Evolutionary conservation across 2,113 vertebrate species (phyloP).

Genomic region (Willisornis vidua): DNA sequence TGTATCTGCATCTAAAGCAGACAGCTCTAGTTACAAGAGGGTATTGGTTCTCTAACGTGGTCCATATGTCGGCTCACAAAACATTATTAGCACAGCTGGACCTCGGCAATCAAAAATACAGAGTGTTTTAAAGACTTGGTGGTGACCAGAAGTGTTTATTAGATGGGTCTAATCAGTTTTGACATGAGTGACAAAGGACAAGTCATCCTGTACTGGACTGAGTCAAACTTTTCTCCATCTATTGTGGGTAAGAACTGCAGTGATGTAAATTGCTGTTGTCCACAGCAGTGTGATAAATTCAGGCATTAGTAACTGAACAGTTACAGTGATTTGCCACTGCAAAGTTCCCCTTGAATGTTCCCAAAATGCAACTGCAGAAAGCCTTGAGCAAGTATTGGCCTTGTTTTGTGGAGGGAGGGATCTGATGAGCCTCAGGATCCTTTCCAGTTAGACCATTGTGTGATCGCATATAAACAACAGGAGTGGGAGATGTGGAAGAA

Average conservation of each 20-base stretch:
- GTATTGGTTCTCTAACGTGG: neutral
- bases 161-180: neutral
- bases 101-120: neutral
- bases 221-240: neutral
- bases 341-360: neutral
- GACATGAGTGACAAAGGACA: neutral
- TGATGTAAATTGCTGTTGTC: neutral
- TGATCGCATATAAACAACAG: neutral
- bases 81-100: neutral
- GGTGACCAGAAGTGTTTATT: neutral
- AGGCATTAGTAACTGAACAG: neutral
- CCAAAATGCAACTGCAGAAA: neutral
- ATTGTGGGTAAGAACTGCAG: neutral
- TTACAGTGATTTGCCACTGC: neutral
- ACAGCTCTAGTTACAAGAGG: neutral
- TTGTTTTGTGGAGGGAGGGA: neutral
- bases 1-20: neutral
- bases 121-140: neutral
- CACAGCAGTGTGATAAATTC: neutral
- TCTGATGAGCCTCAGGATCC: neutral
- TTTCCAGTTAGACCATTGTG: neutral
- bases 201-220: neutral
- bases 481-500: neutral
- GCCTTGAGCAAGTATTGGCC: neutral
- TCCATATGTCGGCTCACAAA: neutral